These are phyloP conservation scores for Coelinius sp. DNA, from an alignment of 2,888 invertebrate species.

Conservation along the genomic window DNA sequence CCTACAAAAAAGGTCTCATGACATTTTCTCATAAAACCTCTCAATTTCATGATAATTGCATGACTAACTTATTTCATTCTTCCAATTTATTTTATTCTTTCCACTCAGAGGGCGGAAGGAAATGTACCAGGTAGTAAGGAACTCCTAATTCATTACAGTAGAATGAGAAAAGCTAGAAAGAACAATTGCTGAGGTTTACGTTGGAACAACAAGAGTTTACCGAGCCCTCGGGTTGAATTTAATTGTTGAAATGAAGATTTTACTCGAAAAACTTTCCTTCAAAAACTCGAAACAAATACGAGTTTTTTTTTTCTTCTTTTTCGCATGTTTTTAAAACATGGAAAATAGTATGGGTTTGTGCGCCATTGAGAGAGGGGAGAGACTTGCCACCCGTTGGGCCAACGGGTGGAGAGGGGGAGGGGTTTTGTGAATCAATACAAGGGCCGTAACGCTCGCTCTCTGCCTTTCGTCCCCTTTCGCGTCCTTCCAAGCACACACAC, in stretches of 20 bases:
- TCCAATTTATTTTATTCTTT: background rate
- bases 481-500: constrained; percentile 18
- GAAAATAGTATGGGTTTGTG: constrained; percentile 28
- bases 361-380: constrained; percentile 33
- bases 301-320: constrained; percentile 7
- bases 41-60: too few relatives aligned
- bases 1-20: too few relatives aligned
- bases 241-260: constrained; percentile 1
- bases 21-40: too few relatives aligned
- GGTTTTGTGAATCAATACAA: constrained; percentile 68
- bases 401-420: constrained; percentile 40
- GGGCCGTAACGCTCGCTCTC: constrained; percentile 59
- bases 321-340: constrained; percentile 7
- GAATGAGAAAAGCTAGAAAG: background rate
- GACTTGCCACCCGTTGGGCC: constrained; percentile 42
- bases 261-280: background rate
- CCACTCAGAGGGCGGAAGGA: background rate
- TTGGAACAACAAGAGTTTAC: background rate
- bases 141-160: background rate
- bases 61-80: too few relatives aligned
- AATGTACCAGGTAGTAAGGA: constrained; percentile 2
- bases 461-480: constrained; percentile 39
- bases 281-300: background rate
- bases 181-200: constrained; percentile 7
- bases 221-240: background rate